Base-by-base conservation (phyloP, 2,797 vertebrate species). In the Aselliscus stoliczkanus region DNA sequence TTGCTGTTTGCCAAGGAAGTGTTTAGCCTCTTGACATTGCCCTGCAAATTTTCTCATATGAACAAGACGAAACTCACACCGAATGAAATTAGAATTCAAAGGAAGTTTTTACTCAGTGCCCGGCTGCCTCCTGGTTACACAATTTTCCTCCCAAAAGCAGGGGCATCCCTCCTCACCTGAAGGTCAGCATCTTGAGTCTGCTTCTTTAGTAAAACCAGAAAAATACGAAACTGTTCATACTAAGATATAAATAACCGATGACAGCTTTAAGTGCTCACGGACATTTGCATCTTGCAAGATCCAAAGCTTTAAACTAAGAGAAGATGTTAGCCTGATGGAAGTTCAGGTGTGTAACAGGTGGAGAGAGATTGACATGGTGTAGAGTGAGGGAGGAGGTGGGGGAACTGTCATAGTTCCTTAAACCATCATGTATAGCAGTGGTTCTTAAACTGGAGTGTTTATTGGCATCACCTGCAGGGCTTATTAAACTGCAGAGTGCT, bases 141-240 rank as follows among this genome's bases (percentile, higher is more conserved):
- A 17, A 5, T 64, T 65, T 72, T 75, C n/a, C n/a, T 80, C 29
- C 39, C 47, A 10, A 95, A 95, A 84, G 6, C 34, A 42, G 23
- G 18, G 20, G 20, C 39, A 65, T 62, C 58, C 34, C 65, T 50
- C 9, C 85, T n/a, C 34, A 86, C 42, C 52, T 79, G 34, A 88
- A 77, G 39, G 27, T 75, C 86, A 37, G 37, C 5, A n/a, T 88
- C 90, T 81, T 93, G 73, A 87, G 67, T 65, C 88, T 1, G 17
- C 82, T 90, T 89, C 60, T 39, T 87, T 94, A 69, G 42, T 37
- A 83, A 93, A 88, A 81, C 7, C 29, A 65, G 37, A 64, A 95
- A 87, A 88, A 64, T 54, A 42, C 4, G 52, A 34, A 92, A 87
- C n/a, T 69, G 31, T 75, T 52, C 60, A 54, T 75, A 62, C 67